These are phyloP conservation scores for Listronotus oregonensis DNA, from an alignment of 1,140 invertebrate genomes.

Conservation along the genomic window DNA sequence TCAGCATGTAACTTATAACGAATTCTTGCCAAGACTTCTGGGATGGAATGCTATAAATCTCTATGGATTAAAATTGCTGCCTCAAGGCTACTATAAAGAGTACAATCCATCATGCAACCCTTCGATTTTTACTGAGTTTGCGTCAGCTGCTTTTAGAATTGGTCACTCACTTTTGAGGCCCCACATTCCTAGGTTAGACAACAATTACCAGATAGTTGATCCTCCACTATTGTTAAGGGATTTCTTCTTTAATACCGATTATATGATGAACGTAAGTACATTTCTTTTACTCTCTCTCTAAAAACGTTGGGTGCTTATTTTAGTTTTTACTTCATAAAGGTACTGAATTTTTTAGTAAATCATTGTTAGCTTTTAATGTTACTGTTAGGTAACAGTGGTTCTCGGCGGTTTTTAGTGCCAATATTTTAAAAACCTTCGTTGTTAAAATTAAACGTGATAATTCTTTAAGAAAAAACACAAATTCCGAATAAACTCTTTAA, in stretches of 20 bases:
- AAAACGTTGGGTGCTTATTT: background rate
- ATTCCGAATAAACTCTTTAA: too few relatives aligned
- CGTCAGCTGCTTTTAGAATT: constrained; percentile 90
- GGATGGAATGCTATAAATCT: constrained; percentile 88
- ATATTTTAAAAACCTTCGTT: too few relatives aligned
- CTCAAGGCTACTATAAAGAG: constrained; percentile 88
- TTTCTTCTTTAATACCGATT: constrained; percentile 94
- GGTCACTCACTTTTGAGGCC: constrained; percentile 92
- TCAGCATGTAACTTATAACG: constrained; percentile 93
- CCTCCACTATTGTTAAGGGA: constrained; percentile 79
- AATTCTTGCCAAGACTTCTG: constrained; percentile 91
- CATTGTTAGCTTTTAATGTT: too few relatives aligned
- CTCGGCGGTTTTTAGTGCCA: too few relatives aligned
- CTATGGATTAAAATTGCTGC: constrained; percentile 82
- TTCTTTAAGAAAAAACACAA: too few relatives aligned
- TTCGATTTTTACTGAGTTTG: constrained; percentile 92
- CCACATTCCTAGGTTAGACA: constrained; percentile 81
- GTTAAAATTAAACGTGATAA: too few relatives aligned
- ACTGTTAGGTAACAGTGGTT: too few relatives aligned
- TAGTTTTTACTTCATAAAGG: constrained; percentile 1
- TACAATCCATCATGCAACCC: constrained; percentile 93
- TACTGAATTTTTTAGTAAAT: too few relatives aligned
- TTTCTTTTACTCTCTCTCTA: background rate
- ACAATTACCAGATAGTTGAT: constrained; percentile 77
- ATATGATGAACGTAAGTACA: constrained; percentile 68